Conservation (phyloP, 2,888 invertebrate species). For the Aleiodes alternator region DNA sequence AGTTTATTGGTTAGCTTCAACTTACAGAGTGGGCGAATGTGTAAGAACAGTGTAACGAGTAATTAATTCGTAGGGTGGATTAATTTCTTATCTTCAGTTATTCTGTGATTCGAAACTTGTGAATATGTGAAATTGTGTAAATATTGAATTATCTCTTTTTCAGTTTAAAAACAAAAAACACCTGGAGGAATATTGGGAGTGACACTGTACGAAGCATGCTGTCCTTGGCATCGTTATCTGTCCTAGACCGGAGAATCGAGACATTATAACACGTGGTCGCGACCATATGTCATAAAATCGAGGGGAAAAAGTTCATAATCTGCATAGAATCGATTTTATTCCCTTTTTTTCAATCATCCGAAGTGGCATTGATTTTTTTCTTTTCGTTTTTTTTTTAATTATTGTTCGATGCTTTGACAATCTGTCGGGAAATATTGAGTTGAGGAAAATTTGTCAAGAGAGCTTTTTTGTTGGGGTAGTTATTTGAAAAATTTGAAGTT, state of each 20-base stretch:
- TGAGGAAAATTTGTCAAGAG: no score
- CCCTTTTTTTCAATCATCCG: no score
- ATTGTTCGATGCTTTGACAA: no score
- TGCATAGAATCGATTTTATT: no score
- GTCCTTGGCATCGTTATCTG: slow-evolving; percentile 27
- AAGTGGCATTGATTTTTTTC: no score
- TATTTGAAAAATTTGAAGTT: no score
- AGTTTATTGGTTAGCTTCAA: slow-evolving; percentile 5
- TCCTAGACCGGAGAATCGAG: neutral
- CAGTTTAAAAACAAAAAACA: no score
- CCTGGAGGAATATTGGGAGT: neutral
- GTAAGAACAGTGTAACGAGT: neutral
- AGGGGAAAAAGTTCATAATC: no score
- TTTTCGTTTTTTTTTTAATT: no score
- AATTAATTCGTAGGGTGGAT: slow-evolving; percentile 4
- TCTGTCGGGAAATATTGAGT: no score
- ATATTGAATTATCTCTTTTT: neutral
- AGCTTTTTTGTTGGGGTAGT: no score
- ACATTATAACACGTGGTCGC: neutral
- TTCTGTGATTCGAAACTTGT: neutral
- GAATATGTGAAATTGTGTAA: neutral
- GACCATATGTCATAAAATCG: neutral
- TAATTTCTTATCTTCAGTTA: neutral
- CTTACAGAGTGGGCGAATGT: slow-evolving; percentile 2
- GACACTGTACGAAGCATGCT: no score